Evolutionary conservation across 2,888 invertebrate genomes (phyloP), one percentile per base, ranked within the genome.

Genomic region (Sussaba pulchella): DNA sequence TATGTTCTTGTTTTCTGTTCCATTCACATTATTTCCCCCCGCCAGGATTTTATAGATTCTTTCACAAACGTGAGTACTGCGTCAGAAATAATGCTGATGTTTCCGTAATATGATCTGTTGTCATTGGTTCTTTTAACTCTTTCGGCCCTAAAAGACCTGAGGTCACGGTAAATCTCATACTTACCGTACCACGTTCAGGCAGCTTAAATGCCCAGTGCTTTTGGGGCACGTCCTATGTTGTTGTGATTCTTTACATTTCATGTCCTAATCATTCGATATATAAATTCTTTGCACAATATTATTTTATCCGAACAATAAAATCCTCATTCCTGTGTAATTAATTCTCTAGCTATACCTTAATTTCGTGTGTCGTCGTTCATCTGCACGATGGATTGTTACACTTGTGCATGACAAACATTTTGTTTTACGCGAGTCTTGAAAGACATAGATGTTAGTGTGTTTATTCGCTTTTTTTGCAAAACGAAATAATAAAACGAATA

Each of bases 51-150:
- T 92, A 92, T 87, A 88, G 87, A 87, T 87, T 86, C 86, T 86
- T 86, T 92, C 93, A 93, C 89, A 93, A 94, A 94, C 93, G 94
- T 94, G 93, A 94, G 94, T 94, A 94, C 88, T 36, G 54, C 82
- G 78, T 74, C 74, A 72, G 82, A 64, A 72, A 81, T 5, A 63
- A 70, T 80, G 59, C 81, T 83, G 82, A 82, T 85, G 80, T 84
- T 80, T 83, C 64, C 74, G 72, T 78, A 72, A 75, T 61, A 66
- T 70, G 57, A 59, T 54, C 24, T 79, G 57, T 71, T 75, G 52
- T 17, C 79, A 69, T 76, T 70, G 64, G 61, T 70, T 59, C 39
- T 52, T 54, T 73, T 70, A 66, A 31, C 54, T 76, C 14, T 43
- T 66, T 41, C 17, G 52, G 66, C 82, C 81, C 83, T 83, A 80